Percentiles rank a stretch among this genome's conserved stretches.
These are phyloP conservation scores for Otolemur crassicaudatus DNA, from an alignment of 2,797 vertebrate genomes.

Conservation along the genomic window DNA sequence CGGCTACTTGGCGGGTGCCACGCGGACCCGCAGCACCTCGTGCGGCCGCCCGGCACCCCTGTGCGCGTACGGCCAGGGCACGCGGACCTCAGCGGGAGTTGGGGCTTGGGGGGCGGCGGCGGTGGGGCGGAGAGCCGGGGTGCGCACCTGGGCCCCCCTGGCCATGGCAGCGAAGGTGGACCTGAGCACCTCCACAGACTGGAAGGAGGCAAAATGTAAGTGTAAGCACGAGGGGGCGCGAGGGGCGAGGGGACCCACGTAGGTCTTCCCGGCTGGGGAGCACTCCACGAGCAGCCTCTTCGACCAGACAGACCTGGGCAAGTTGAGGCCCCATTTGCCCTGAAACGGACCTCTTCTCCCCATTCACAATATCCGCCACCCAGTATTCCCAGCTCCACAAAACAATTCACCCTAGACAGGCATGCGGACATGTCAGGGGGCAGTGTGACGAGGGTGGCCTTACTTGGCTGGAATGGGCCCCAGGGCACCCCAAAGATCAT, in stretches of 20 bases:
- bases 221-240: constrained; percentile 48
- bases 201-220: constrained; percentile 89
- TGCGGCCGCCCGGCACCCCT: constrained; percentile 4
- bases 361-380: background rate
- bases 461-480: background rate
- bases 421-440: background rate
- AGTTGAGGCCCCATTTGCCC: background rate
- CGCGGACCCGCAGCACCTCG: constrained; percentile 35
- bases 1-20: constrained; percentile 28
- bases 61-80: background rate
- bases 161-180: constrained; percentile 86
- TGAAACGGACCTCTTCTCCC: background rate
- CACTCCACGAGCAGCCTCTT: background rate
- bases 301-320: background rate
- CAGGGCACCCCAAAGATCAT: background rate
- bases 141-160: constrained; percentile 81
- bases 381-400: background rate
- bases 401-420: background rate
- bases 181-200: constrained; percentile 85
- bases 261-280: constrained; percentile 23
- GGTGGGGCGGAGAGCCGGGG: constrained; percentile 64
- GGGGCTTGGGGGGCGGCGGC: constrained; percentile 62
- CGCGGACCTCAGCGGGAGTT: constrained; percentile 63
- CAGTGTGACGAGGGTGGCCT: background rate
- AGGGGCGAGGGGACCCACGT: constrained; percentile 13